Percentiles rank a stretch among this genome's conserved stretches.
Conservation (phyloP, 2,797 vertebrate species). For the Coregonus sp. region DNA sequence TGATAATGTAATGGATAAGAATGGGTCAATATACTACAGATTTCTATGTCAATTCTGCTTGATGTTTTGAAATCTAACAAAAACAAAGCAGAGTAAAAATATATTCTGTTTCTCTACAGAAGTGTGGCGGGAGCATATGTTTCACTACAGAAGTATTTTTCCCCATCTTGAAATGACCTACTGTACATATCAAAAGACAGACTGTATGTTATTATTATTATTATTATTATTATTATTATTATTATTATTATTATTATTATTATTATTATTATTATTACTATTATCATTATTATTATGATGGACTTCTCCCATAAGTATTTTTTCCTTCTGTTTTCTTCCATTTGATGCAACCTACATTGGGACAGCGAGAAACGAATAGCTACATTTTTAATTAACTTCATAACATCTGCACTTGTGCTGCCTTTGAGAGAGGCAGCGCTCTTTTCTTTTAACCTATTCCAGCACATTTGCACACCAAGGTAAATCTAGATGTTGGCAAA, state of each 20-base stretch:
- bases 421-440: constrained; percentile 77
- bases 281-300: background rate
- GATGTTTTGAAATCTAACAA: no score
- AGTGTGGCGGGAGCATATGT: constrained; percentile 18
- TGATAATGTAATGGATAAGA: no score
- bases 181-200: constrained; percentile 48
- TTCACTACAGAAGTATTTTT: constrained; percentile 48
- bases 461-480: constrained; percentile 87
- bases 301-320: constrained; percentile 69
- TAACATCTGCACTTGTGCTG: constrained; percentile 84
- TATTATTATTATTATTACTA: background rate
- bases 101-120: background rate
- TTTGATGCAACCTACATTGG: constrained; percentile 85
- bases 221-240: background rate
- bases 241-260: background rate
- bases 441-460: constrained; percentile 88
- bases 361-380: constrained; percentile 81
- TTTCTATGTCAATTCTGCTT: background rate
- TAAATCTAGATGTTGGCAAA: constrained; percentile 83
- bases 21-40: background rate
- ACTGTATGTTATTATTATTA: background rate
- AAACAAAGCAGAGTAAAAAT: no score
- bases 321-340: constrained; percentile 75
- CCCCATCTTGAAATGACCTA: constrained; percentile 50
- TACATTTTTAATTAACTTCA: constrained; percentile 89